Evolutionary conservation across 2,888 invertebrate species (phyloP).

Genomic region (Idaea dimidiata): DNA sequence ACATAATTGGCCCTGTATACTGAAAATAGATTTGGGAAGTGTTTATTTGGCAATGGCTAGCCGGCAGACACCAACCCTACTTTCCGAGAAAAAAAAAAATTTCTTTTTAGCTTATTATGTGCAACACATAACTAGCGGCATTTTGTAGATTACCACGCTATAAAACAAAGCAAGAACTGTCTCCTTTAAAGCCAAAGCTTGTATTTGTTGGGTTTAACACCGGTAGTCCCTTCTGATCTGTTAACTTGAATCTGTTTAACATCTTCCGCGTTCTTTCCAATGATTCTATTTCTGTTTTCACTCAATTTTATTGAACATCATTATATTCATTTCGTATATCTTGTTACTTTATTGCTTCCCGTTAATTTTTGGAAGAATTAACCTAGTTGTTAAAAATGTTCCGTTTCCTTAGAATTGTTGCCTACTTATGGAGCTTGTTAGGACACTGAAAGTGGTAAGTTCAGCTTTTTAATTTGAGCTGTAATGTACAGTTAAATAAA

Average conservation of each 20-base stretch:
- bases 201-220: slow-evolving; percentile 37
- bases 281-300: slow-evolving; percentile 58
- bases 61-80: too few relatives aligned
- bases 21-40: too few relatives aligned
- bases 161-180: neutral
- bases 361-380: neutral
- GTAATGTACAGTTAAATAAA: neutral
- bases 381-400: slow-evolving; percentile 7
- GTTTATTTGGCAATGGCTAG: too few relatives aligned
- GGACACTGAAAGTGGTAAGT: neutral
- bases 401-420: slow-evolving; percentile 2
- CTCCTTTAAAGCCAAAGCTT: neutral
- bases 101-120: neutral
- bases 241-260: slow-evolving; percentile 47
- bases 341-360: slow-evolving; percentile 5
- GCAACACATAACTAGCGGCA: neutral
- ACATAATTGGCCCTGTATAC: too few relatives aligned
- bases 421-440: neutral
- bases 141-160: neutral
- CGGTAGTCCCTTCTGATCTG: neutral
- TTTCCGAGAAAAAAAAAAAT: too few relatives aligned
- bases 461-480: neutral
- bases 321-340: slow-evolving; percentile 37
- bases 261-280: slow-evolving; percentile 68
- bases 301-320: slow-evolving; percentile 52